Evolutionary conservation across 2,113 vertebrate genomes (phyloP).

Genomic region (Smithornis capensis): DNA sequence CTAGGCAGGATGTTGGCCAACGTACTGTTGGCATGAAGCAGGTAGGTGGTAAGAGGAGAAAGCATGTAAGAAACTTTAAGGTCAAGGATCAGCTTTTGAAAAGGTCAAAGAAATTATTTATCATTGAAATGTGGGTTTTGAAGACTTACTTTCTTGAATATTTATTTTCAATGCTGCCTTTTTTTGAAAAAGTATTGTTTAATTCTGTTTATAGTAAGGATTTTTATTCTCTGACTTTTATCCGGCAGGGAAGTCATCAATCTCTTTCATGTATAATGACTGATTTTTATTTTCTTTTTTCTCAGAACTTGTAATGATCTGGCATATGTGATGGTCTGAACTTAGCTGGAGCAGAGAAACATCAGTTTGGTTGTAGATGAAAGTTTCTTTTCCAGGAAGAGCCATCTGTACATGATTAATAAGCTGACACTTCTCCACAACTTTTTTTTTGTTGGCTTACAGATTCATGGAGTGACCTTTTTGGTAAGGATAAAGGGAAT

Average conservation of each 20-base stretch:
- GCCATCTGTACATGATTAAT: background rate
- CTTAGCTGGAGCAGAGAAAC: background rate
- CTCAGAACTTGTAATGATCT: background rate
- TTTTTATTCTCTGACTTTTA: background rate
- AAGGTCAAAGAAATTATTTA: background rate
- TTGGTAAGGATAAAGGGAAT: background rate
- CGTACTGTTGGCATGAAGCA: background rate
- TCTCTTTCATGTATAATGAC: background rate
- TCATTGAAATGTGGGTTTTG: background rate
- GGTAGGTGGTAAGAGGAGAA: background rate
- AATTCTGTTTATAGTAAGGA: background rate
- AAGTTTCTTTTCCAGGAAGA: background rate
- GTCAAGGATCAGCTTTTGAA: background rate
- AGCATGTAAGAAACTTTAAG: rapidly evolving
- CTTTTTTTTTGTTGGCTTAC: background rate
- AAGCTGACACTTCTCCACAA: background rate
- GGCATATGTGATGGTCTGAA: background rate
- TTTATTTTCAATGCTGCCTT: background rate
- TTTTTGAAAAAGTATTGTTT: background rate
- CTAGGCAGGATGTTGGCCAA: background rate
- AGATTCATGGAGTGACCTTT: background rate
- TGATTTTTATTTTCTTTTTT: background rate
- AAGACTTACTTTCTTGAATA: background rate
- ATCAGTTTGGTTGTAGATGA: background rate
- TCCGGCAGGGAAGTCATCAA: background rate